A percentile compares a stretch with the other conserved stretches of the same genome.
phyloP scores from a whole-genome alignment of 2,888 invertebrate genomes.

The Diarsia dahlii region DNA sequence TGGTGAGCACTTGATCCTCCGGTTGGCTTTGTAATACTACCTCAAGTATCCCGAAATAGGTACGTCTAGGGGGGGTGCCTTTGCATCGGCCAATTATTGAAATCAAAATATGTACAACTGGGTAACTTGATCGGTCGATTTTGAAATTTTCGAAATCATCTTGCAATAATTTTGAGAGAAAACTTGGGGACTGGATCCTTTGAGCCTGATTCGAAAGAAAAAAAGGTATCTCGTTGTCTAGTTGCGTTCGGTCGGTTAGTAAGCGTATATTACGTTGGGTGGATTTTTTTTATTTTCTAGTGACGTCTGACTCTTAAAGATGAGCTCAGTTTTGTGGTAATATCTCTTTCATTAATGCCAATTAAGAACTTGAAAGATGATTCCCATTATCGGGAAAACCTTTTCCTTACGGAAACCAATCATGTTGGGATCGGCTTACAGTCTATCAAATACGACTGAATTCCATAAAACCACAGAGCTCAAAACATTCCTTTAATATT shows the following conservation, averaged over 20 bases:
- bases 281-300: not conserved
- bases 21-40: not conserved
- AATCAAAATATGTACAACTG: not conserved
- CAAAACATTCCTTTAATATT: not conserved
- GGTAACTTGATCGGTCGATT: not conserved
- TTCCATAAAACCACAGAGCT: not conserved
- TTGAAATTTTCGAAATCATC: not conserved
- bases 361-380: not conserved
- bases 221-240: slow-evolving; percentile 19
- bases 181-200: not conserved
- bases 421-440: not conserved
- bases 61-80: not conserved
- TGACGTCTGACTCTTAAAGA: not conserved
- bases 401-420: not conserved
- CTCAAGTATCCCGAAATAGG: not conserved
- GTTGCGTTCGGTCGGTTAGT: slow-evolving; percentile 1
- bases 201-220: not conserved
- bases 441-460: not conserved
- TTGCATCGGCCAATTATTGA: not conserved
- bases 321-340: slow-evolving; percentile 4
- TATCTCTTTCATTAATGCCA: not conserved
- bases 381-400: not conserved
- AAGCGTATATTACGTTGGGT: slow-evolving; percentile 17
- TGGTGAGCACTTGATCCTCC: not conserved
- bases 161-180: not conserved